These are phyloP conservation scores for Lepeophtheirus salmonis DNA, from an alignment of 1,140 invertebrate genomes.

Conservation along the genomic window DNA sequence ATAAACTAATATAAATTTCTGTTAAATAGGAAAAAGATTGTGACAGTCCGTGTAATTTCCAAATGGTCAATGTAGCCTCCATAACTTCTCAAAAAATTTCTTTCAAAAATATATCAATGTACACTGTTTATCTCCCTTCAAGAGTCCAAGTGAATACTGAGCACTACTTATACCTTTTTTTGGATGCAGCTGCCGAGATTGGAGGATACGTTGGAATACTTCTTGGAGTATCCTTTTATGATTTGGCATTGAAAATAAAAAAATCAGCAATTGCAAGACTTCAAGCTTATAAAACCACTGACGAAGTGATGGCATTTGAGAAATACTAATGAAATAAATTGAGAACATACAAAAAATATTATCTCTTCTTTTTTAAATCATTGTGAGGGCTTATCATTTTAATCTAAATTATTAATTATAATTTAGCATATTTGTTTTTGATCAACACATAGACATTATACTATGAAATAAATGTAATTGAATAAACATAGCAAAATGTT, in stretches of 20 bases:
- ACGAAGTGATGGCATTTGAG: background rate
- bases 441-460: no score
- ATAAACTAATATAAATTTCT: background rate
- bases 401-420: no score
- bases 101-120: background rate
- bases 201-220: constrained; percentile 12
- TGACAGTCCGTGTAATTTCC: background rate
- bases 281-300: background rate
- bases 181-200: constrained; percentile 9
- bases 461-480: no score
- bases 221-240: constrained; percentile 9
- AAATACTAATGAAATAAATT: no score
- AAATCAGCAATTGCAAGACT: background rate
- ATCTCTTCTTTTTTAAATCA: no score
- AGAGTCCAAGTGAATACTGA: constrained; percentile 9
- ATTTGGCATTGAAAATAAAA: background rate
- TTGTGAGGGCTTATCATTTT: no score
- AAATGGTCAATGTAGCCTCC: background rate
- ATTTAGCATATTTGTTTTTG: no score
- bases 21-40: background rate
- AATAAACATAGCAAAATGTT: no score
- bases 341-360: no score
- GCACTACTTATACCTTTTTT: constrained; percentile 4
- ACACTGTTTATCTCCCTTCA: background rate
- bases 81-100: background rate